Evolutionary conservation across 2,113 vertebrate species (phyloP).

Genomic region (Hippocampus comes): DNA sequence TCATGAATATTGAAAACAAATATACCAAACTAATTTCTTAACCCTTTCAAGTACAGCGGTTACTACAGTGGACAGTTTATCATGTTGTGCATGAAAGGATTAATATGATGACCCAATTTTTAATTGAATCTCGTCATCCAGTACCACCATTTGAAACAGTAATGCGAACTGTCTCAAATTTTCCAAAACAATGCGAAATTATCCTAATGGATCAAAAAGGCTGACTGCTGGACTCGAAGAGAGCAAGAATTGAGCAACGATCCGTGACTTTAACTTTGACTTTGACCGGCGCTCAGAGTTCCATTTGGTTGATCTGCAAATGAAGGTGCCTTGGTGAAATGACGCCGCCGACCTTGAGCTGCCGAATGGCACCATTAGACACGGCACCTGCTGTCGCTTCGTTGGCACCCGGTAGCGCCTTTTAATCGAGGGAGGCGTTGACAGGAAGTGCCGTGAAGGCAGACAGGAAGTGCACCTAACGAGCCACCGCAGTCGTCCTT

Average conservation of each 20-base stretch:
- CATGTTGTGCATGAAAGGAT: no score
- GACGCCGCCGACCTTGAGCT: not conserved
- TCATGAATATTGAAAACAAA: no score
- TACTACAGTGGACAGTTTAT: no score
- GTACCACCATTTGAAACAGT: no score
- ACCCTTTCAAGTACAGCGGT: no score
- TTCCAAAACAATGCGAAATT: no score
- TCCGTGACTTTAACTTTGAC: not conserved
- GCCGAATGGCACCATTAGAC: not conserved
- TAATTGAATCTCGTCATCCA: no score
- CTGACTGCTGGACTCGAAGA: not conserved
- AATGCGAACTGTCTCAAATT: no score
- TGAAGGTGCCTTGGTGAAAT: not conserved
- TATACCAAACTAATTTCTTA: no score
- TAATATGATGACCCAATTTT: no score
- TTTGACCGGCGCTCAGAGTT: not conserved
- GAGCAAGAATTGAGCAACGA: not conserved
- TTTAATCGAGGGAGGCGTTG: not conserved
- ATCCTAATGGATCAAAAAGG: not conserved
- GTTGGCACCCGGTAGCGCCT: not conserved
- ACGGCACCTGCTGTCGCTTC: not conserved
- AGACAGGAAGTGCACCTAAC: conserved; percentile 20
- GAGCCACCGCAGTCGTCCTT: conserved; percentile 40
- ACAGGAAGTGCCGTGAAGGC: conserved; percentile 1
- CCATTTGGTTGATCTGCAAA: not conserved